Evolutionary conservation across 2,888 invertebrate species (phyloP), one percentile per base, ranked within the genome.

Genomic region (Drosophila kokeensis): DNA sequence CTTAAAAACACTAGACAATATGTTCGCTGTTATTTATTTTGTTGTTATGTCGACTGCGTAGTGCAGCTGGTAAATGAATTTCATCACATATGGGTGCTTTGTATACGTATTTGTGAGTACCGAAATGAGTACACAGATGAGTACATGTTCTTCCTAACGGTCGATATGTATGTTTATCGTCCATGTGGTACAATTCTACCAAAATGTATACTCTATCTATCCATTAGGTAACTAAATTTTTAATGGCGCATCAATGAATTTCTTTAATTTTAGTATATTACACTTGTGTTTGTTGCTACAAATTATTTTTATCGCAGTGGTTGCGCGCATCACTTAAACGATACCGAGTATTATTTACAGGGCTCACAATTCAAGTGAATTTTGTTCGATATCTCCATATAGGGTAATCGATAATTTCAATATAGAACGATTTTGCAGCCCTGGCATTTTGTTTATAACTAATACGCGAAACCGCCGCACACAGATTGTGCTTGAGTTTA

Each of bases 361-460:
- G 63, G 76, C 40, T 60, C 27, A 10, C 29, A 36, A 27, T 8
- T 1, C 6, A 27, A 45, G 24, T 15, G 11, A 13, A 15, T 34
- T 29, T 13, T 24, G 24, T 48, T 54, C 62, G 75, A 77, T 66
- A 52, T 15, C 6, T 8, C 1, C 4, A 27, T 2, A 8, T n/a
- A 1, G 2, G 4, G 7, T 30, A 59, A 69, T 65, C 77, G 75
- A 70, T 58, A 48, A 8, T n/a, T 36, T 36, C 45, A 15, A 4
- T 45, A 45, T 29, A 15, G 29, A 15, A 45, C 5, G 5, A 3
- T 8, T 11, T 36, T 38, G 15, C 1, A 45, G 42, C 79, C 79
- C 79, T 79, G 66, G 80, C 52, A 82, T 82, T 81, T 81, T 81
- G 81, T 81, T 81, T 81, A 81, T 81, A 81, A 81, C 77, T 68